A percentile compares a stretch with the other conserved stretches of the same genome.
Evolutionary conservation across 2,113 vertebrate genomes (phyloP).

Genomic region (Cyanoramphus novaezelandiae): DNA sequence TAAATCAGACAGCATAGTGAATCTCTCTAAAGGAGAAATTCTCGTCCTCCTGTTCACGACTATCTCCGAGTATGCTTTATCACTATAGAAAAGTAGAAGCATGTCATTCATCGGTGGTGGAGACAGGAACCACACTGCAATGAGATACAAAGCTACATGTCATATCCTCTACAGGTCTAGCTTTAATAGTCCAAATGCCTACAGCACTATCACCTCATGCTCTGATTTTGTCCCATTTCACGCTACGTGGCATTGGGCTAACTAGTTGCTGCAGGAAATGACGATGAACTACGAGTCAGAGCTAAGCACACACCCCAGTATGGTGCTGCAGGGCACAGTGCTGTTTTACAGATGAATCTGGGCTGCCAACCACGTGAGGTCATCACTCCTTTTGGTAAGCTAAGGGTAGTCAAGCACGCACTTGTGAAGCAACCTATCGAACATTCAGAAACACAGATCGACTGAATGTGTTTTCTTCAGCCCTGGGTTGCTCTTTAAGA

Average conservation of each 20-base stretch:
- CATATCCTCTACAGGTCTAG: neutral
- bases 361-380: conserved; percentile 17
- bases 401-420: neutral
- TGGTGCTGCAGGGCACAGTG: neutral
- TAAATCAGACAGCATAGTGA: neutral
- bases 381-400: neutral
- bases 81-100: neutral
- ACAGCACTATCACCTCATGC: neutral
- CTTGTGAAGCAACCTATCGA: neutral
- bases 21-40: neutral
- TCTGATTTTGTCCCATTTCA: neutral
- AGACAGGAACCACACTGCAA: neutral
- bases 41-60: neutral
- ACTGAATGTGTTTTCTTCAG: neutral
- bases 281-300: conserved; percentile 32
- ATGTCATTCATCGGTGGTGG: neutral
- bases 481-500: neutral
- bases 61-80: neutral
- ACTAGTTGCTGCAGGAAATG: conserved; percentile 37
- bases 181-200: neutral
- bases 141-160: neutral
- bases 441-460: neutral
- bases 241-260: neutral
- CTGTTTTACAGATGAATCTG: conserved; percentile 5
- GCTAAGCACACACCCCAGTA: neutral